Evolutionary conservation across 2,797 vertebrate genomes (phyloP).

Genomic region (Diplodus puntazzo): DNA sequence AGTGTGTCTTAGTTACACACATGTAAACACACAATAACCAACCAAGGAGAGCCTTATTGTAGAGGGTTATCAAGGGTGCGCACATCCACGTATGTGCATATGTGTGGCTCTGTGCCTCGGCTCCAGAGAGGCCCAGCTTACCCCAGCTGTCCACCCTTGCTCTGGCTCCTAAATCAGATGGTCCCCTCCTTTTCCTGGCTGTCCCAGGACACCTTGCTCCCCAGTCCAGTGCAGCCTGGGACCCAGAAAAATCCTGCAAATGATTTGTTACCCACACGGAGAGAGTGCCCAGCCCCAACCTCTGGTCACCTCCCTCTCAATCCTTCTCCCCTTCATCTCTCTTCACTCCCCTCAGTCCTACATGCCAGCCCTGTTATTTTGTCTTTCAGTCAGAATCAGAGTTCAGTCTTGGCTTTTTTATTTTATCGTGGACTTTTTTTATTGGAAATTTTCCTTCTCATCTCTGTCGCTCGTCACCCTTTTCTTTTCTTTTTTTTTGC

Average conservation of each 20-base stretch:
- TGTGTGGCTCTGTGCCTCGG: constrained; percentile 31
- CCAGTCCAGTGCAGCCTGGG: constrained; percentile 57
- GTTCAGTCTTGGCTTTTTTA: constrained; percentile 20
- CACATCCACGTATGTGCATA: neutral
- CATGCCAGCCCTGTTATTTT: constrained; percentile 40
- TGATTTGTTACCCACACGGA: constrained; percentile 73
- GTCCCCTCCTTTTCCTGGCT: constrained; percentile 57
- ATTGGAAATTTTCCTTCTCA: constrained; percentile 23
- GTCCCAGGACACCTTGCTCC: constrained; percentile 70
- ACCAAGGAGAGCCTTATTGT: constrained; percentile 10
- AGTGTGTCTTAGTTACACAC: constrained; percentile 9
- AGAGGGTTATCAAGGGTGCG: constrained; percentile 12
- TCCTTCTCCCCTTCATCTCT: constrained; percentile 62
- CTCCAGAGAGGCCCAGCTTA: constrained; percentile 53
- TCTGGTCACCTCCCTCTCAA: constrained; percentile 56
- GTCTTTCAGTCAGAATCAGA: too few relatives aligned
- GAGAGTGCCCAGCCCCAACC: constrained; percentile 42
- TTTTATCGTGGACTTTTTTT: constrained; percentile 17
- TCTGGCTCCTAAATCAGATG: constrained; percentile 74
- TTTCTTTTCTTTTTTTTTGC: constrained; percentile 21
- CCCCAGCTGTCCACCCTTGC: constrained; percentile 65
- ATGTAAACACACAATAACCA: constrained; percentile 14
- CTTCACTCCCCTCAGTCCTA: constrained; percentile 44
- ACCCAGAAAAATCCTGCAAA: constrained; percentile 60
- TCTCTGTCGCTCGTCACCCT: constrained; percentile 18